A percentile compares a stretch with the other conserved stretches of the same genome.
Conservation (phyloP, 2,113 vertebrate genomes). For the Megaceryle maxima region DNA sequence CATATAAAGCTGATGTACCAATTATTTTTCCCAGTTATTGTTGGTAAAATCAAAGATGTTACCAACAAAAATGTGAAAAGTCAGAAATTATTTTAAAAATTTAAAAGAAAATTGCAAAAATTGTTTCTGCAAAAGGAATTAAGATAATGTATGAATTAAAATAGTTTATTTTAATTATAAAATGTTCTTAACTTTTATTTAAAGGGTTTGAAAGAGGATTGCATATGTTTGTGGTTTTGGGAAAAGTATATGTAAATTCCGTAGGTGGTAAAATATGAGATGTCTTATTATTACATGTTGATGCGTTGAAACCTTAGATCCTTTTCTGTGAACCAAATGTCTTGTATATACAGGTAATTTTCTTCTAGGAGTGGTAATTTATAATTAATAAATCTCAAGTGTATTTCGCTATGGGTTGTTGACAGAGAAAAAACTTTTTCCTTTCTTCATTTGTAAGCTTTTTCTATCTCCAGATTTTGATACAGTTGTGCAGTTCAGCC, state of each 20-base stretch:
- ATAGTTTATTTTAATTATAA: neutral
- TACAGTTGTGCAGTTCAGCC: slow-evolving; percentile 15
- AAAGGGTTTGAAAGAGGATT: neutral
- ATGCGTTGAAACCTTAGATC: neutral
- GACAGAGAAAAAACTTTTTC: neutral
- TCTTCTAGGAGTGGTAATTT: neutral
- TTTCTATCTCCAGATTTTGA: slow-evolving; percentile 17
- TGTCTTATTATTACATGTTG: neutral
- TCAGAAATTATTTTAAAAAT: neutral
- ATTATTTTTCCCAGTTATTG: slow-evolving; percentile 12
- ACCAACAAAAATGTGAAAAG: neutral
- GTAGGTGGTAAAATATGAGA: neutral
- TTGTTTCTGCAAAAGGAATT: neutral
- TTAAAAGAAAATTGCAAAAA: neutral
- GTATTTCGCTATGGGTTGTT: neutral
- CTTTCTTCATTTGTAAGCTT: neutral
- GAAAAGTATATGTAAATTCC: neutral
- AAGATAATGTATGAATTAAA: neutral
- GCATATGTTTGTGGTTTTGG: neutral
- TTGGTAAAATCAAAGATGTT: neutral
- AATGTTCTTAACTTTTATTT: neutral
- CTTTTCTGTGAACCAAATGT: neutral
- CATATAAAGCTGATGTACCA: neutral
- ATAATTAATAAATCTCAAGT: neutral
- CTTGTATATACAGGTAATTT: neutral